Conservation (phyloP, 2,113 vertebrate species). For the Pterocles orientalis region DNA sequence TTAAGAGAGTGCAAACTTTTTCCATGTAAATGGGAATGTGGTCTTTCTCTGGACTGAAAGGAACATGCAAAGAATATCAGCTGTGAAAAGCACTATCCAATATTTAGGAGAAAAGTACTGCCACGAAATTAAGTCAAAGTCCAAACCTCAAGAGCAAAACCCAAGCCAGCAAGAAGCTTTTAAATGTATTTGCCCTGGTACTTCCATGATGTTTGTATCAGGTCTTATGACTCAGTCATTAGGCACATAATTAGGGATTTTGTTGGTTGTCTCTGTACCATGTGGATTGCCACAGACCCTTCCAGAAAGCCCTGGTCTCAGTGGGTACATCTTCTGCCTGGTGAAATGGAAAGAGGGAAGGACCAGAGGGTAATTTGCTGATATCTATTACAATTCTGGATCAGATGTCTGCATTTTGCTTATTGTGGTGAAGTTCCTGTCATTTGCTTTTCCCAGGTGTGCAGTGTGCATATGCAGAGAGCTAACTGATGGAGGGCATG, state of each 20-base stretch:
- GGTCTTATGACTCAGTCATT: background rate
- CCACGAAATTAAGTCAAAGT: background rate
- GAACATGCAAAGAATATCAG: background rate
- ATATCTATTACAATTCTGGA: background rate
- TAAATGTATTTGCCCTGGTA: background rate
- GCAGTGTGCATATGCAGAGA: background rate
- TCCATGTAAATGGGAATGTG: background rate
- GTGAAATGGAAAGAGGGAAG: background rate
- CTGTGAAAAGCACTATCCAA: background rate
- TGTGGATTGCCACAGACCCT: background rate
- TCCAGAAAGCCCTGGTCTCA: background rate
- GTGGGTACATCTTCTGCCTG: fast-evolving
- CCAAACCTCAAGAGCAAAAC: background rate
- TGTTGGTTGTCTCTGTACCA: background rate
- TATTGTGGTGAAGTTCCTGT: background rate
- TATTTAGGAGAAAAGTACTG: background rate
- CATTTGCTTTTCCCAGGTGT: background rate
- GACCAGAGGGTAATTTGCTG: background rate
- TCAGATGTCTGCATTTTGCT: background rate
- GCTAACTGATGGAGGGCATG: background rate
- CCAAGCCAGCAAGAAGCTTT: background rate
- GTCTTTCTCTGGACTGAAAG: background rate
- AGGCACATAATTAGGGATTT: background rate
- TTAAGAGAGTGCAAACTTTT: background rate
- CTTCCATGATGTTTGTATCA: background rate